Conservation (phyloP, 2,888 invertebrate species). For the Cephonodes hylas region DNA sequence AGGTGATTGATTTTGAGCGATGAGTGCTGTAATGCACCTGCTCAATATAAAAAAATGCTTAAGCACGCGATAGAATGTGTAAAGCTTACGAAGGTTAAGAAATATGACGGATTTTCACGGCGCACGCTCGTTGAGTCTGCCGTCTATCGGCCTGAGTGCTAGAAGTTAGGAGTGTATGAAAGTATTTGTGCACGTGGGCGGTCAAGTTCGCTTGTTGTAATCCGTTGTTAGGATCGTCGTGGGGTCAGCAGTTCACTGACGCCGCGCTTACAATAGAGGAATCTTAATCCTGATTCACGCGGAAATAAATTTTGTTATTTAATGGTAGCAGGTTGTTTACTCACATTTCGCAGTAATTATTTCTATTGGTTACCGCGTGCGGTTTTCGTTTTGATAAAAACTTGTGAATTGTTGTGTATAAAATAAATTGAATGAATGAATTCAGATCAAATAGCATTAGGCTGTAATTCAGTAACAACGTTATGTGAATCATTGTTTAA, state of each 20-base stretch:
- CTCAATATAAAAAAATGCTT: constrained; percentile 21
- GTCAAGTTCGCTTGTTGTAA: constrained; percentile 67
- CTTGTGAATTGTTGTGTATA: constrained; percentile 36
- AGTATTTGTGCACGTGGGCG: constrained; percentile 63
- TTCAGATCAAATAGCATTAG: constrained; percentile 32
- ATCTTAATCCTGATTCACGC: constrained; percentile 57
- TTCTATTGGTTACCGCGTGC: constrained; percentile 44
- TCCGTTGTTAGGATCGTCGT: constrained; percentile 50
- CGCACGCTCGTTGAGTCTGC: constrained; percentile 17
- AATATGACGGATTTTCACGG: constrained; percentile 31
- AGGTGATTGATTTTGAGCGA: constrained; percentile 51
- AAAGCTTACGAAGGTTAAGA: constrained; percentile 35
- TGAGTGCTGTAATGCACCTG: constrained; percentile 29
- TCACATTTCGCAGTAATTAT: constrained; percentile 58
- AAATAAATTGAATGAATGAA: constrained; percentile 30
- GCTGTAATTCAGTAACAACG: constrained; percentile 31
- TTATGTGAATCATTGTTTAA: not conserved
- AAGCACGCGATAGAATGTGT: constrained; percentile 27
- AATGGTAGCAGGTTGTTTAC: constrained; percentile 54
- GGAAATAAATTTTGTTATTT: constrained; percentile 55
- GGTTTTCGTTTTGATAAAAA: constrained; percentile 49
- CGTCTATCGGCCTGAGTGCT: constrained; percentile 12
- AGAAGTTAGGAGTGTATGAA: constrained; percentile 40
- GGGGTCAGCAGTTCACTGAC: constrained; percentile 66
- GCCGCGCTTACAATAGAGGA: constrained; percentile 49